Evolutionary conservation across 2,888 invertebrate genomes (phyloP).

Genomic region (Lasioglossum figueresi): DNA sequence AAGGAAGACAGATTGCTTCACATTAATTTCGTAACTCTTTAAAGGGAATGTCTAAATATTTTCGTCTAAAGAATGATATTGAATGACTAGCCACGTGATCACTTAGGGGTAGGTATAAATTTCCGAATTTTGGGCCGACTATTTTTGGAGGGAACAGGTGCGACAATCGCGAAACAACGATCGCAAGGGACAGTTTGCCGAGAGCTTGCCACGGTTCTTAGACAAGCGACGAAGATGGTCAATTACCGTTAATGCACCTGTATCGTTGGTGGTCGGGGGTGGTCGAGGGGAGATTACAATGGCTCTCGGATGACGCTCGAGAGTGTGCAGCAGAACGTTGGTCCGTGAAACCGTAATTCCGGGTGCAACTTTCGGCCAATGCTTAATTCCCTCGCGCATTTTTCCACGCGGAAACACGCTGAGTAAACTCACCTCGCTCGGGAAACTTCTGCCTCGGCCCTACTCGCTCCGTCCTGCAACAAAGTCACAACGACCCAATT

Average conservation of each 20-base stretch:
- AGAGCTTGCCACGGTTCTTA: neutral
- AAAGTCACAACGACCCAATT: constrained; percentile 49
- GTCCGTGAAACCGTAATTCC: constrained; percentile 52
- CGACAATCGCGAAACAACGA: neutral
- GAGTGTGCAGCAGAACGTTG: constrained; percentile 46
- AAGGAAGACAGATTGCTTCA: neutral
- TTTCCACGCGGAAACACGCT: constrained; percentile 25
- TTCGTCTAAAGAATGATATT: neutral
- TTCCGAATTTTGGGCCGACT: neutral
- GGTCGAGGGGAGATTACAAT: neutral
- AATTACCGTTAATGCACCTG: constrained; percentile 41
- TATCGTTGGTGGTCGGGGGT: neutral
- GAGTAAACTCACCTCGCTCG: constrained; percentile 61
- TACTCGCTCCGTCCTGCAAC: constrained; percentile 55
- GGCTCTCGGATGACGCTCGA: neutral
- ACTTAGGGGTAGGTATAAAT: neutral
- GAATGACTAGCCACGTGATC: neutral
- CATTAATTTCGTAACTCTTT: too few relatives aligned
- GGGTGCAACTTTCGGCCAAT: constrained; percentile 38
- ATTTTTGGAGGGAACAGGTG: neutral
- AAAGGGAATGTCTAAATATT: neutral
- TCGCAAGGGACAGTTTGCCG: neutral
- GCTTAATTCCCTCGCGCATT: constrained; percentile 36
- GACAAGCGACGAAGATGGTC: constrained; percentile 15
- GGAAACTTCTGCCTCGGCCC: constrained; percentile 17